Evolutionary conservation across 2,797 vertebrate genomes (phyloP).

Genomic region (Malacoraja senta): DNA sequence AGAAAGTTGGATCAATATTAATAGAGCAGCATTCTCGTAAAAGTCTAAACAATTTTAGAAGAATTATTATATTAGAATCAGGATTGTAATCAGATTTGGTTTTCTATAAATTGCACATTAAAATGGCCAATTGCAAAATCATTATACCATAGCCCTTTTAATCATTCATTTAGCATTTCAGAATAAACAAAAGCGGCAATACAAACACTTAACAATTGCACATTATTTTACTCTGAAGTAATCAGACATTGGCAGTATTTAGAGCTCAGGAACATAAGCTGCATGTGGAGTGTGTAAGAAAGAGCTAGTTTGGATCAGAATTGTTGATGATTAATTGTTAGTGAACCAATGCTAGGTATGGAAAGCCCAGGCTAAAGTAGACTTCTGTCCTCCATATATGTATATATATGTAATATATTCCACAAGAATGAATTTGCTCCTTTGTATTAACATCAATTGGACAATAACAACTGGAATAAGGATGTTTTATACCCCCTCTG

Average conservation of each 20-base stretch:
- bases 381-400: background rate
- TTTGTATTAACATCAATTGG: background rate
- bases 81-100: constrained; percentile 12
- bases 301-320: background rate
- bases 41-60: background rate
- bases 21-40: constrained; percentile 20
- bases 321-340: constrained; percentile 6
- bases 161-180: constrained; percentile 36
- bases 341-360: background rate
- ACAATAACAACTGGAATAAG: background rate
- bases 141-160: constrained; percentile 19
- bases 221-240: constrained; percentile 36
- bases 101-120: constrained; percentile 37
- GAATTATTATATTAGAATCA: constrained; percentile 19
- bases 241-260: constrained; percentile 34
- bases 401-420: background rate
- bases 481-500: background rate
- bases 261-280: background rate
- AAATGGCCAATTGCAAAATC: constrained; percentile 34
- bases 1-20: constrained; percentile 34
- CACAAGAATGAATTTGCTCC: background rate
- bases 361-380: background rate
- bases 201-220: constrained; percentile 30
- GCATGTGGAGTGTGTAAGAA: background rate
- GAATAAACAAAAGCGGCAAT: constrained; percentile 21